Evolutionary conservation across 2,113 vertebrate genomes (phyloP), one percentile per base, ranked within the genome.

Genomic region (Podarcis cretensis): DNA sequence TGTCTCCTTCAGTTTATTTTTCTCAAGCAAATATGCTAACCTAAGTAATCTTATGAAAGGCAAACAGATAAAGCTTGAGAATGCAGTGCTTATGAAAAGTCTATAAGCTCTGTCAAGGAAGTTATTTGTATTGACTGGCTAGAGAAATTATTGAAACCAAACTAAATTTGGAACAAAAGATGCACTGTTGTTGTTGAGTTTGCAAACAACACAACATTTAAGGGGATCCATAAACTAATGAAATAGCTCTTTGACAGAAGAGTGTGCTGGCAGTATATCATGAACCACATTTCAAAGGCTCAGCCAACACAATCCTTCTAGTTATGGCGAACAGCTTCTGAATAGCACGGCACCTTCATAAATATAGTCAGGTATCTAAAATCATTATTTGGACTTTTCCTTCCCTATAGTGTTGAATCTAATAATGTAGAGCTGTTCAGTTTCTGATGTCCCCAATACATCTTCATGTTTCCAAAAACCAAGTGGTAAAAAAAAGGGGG

Each of bases 61-160:
- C 21, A 65, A 83, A 88, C 83, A 71, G 84, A 92, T 90, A 87
- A 93, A 86, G 25, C 6, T 66, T 27, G 16, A 37, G 66, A 90
- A 86, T 83, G 73, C 0, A 0, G 66, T 81, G 43, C 37, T 89
- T 85, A 90, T 83, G 57, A 93, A 90, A 86, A 43, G 40, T 86
- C 76, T 92, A 10, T 57, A 90, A 89, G 30, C 37, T 93, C 54
- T 73, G 48, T 92, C 79, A 85, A 88, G 27, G 32, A 21, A 43
- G 81, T 88, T 90, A 59, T 86, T 86, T 86, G 71, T 83, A 83
- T 86, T 83, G 63, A 81, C 18, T 78, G 74, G 32, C 18, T 89
- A 89, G 84, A 87, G 48, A 73, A 91, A 85, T 88, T 88, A 77
- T 7, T 86, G 63, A 89, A 92, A 63, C 25, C 9, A 4, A 80